A percentile compares a stretch with the other conserved stretches of the same genome.
These are phyloP conservation scores for Herminia tarsipennalis DNA, from an alignment of 2,888 invertebrate species.

Conservation along the genomic window DNA sequence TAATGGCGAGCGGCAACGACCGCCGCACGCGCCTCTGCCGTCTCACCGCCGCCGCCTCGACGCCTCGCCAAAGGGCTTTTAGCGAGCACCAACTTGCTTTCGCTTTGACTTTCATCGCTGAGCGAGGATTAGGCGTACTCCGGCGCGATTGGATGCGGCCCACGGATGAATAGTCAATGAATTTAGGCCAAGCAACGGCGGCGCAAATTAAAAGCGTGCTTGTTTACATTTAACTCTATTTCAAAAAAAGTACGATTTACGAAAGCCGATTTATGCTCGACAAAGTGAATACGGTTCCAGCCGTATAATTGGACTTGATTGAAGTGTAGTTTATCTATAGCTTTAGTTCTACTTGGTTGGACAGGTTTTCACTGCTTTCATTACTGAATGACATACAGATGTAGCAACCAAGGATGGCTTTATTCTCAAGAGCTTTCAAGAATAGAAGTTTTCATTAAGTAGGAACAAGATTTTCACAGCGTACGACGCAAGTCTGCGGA, in stretches of 20 bases:
- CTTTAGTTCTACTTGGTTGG: slow-evolving; percentile 18
- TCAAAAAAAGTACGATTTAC: slow-evolving; percentile 25
- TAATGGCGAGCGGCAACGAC: slow-evolving; percentile 55
- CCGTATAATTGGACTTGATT: slow-evolving; percentile 16
- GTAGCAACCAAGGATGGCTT: slow-evolving; percentile 39
- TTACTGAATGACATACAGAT: no score
- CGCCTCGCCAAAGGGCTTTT: slow-evolving; percentile 76
- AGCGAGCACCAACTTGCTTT: slow-evolving; percentile 70
- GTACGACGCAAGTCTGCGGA: slow-evolving; percentile 50
- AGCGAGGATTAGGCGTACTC: slow-evolving; percentile 65
- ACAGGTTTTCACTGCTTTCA: no score
- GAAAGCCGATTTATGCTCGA: slow-evolving; percentile 13
- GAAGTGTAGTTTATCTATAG: slow-evolving; percentile 10
- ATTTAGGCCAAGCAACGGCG: slow-evolving; percentile 63
- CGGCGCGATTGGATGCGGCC: slow-evolving; percentile 67
- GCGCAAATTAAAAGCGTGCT: slow-evolving; percentile 45
- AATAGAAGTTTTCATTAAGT: slow-evolving; percentile 50
- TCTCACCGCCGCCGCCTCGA: slow-evolving; percentile 46
- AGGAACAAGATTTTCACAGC: slow-evolving; percentile 19
- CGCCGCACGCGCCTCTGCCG: slow-evolving; percentile 39
- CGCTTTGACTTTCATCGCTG: slow-evolving; percentile 72
- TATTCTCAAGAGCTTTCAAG: slow-evolving; percentile 56
- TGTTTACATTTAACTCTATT: slow-evolving; percentile 41
- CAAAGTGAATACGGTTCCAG: slow-evolving; percentile 28
- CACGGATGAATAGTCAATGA: slow-evolving; percentile 74